Conservation (phyloP, 30 jellyfish, hydroid and myxozoan species). For the Aurelia sp. region DNA sequence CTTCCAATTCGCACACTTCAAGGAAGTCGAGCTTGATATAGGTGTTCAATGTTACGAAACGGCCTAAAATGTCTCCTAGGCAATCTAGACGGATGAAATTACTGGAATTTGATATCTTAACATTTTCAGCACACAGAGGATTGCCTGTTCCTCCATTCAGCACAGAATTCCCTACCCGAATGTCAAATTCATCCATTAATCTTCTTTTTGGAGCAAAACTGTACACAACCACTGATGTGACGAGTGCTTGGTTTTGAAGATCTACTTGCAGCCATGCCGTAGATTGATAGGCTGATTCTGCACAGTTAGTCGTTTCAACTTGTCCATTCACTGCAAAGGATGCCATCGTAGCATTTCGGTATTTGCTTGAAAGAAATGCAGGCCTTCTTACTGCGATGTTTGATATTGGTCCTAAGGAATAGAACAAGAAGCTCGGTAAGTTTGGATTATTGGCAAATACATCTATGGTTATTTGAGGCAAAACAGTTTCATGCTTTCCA, state of each 20-base stretch:
- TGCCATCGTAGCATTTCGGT: neutral
- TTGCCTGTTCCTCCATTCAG: neutral
- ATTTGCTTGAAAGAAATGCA: neutral
- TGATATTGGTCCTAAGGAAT: no score
- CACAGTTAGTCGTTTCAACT: neutral
- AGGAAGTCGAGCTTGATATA: neutral
- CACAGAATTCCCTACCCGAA: neutral
- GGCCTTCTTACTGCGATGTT: neutral
- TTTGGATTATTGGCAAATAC: no score
- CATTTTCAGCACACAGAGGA: neutral
- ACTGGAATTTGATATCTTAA: neutral
- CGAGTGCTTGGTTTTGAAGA: conserved; percentile 5
- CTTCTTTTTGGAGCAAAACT: neutral
- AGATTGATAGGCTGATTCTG: neutral
- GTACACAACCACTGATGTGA: neutral
- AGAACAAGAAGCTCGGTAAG: no score
- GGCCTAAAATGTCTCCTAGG: neutral
- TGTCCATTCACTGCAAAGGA: neutral
- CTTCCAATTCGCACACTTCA: neutral
- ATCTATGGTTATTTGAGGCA: no score
- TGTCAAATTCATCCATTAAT: neutral
- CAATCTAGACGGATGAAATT: neutral
- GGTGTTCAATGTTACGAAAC: neutral
- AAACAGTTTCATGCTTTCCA: no score
- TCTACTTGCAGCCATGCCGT: neutral